Evolutionary conservation across 1,140 invertebrate species (phyloP), one percentile per base, ranked within the genome.

Genomic region (Octopus bimaculoides): DNA sequence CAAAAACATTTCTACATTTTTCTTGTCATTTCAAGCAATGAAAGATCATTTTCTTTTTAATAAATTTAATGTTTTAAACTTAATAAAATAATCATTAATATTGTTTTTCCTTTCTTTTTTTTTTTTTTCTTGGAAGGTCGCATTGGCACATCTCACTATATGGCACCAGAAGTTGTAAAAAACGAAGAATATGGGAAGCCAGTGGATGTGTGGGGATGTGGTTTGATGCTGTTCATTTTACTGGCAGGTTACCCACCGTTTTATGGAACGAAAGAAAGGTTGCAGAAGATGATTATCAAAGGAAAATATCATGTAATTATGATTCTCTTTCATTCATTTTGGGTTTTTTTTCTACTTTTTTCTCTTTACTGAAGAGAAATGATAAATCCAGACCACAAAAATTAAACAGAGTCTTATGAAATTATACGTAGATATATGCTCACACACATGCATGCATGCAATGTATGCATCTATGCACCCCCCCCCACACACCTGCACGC

Each of bases 141-240:
- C 78, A 95, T 98, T 76, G 97, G 97, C 74, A 97, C 96, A 81
- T 96, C 97, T 52, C 96, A 97, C 88, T 99, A 97, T 89, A 98
- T 98, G 96, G 95, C 97, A 52, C 98, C 98, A 9, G 98, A 99
- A 92, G 95, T 99, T 80, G 95, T 99, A 52, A 93, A 95, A 77
- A 92, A 94, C 85, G 93, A 95, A 89, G 92, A 95, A 80, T 99
- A 98, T 91, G 97, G 97, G n/a, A 98, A 98, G 88, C 94, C 96
- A 0, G 96, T 96, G 78, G 97, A 99, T 90, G 95, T 98, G 78
- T 98, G 97, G 98, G 95, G 96, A 52, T 96, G 96, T 77, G 97
- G 97, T 4, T 95, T 99, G 77, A 92, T 99, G 77, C 91, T 99
- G 52, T 98, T 98, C 89, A 94, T 98, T 41, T 92, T 99, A 61